Evolutionary conservation across 2,113 vertebrate species (phyloP), one percentile per base, ranked within the genome.

Genomic region (Eurystomus gularis): DNA sequence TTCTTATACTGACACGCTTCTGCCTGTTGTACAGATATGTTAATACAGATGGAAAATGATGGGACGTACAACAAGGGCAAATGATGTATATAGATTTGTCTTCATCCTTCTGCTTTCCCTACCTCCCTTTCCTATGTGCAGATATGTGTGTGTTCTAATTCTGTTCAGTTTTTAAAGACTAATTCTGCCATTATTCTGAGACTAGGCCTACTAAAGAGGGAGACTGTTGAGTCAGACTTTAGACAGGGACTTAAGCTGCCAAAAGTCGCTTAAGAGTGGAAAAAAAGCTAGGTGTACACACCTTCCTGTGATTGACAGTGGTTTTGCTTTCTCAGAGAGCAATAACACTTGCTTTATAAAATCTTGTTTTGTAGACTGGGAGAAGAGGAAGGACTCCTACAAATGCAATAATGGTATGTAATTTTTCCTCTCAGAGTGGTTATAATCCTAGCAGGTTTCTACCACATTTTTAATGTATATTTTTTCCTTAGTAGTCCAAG

Each of bases 281-380:
- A 82, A 60, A 49, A 40, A 90, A 64, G 13, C 13, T 35, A 87
- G 82, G 35, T 79, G 14, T 78, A 72, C 60, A 82, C 64, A 80
- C 75, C 86, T 96, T 90, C 96, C 96, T 97, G 96, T 97, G 96
- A 92, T 97, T 96, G 96, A 97, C 96, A 97, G 93, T 97, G 95
- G 65, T 69, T 95, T 96, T 96, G 90, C 95, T 75, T 94, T 72
- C 82, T 93, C 69, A 73, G 90, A 97, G 77, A 70, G 89, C 61
- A 9, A 42, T 96, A 97, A 97, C 71, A 0, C 80, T 95, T 97
- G 94, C 96, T 92, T 88, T 96, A 95, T 96, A 97, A 97, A 97
- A 96, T 97, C 96, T 97, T 97, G 79, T 97, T 96, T 97, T 97
- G 95, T 96, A 97, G 96, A 97, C 89, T 97, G 96, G 96, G 96